phyloP scores from a whole-genome alignment of 2,797 vertebrate genomes.

The Melanotaenia boesemani region DNA sequence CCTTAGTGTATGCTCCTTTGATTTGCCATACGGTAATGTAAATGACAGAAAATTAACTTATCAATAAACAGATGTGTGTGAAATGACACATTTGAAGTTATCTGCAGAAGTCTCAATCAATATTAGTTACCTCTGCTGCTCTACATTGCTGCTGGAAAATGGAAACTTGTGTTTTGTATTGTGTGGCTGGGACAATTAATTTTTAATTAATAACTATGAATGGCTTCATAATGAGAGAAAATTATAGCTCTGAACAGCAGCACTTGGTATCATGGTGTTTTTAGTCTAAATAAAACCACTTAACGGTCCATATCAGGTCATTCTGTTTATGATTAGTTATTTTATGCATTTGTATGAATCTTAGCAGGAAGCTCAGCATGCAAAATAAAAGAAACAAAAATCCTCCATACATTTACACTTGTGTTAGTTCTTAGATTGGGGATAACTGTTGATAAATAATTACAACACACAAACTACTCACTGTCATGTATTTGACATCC shows the following conservation, averaged over 20 bases:
- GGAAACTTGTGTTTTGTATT: neutral
- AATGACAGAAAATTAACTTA: constrained; percentile 4
- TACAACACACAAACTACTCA: constrained; percentile 78
- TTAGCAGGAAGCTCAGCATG: neutral
- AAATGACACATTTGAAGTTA: neutral
- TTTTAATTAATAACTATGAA: constrained; percentile 23
- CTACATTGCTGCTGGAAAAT: constrained; percentile 3
- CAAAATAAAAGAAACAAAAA: neutral
- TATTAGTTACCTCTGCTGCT: neutral
- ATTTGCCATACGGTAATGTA: neutral
- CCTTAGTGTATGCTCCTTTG: neutral
- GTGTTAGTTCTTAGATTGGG: neutral
- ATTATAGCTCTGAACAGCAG: constrained; percentile 21
- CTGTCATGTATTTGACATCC: constrained; percentile 97
- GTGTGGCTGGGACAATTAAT: constrained; percentile 5
- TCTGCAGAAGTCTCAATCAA: constrained; percentile 1
- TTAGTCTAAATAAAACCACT: constrained; percentile 3
- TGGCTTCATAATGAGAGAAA: constrained; percentile 11
- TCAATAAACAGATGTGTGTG: constrained; percentile 4
- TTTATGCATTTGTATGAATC: neutral
- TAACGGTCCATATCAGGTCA: constrained; percentile 1
- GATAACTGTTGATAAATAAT: constrained; percentile 1
- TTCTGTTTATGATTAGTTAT: neutral
- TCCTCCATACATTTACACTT: neutral
- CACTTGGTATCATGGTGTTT: constrained; percentile 3